A percentile compares a stretch with the other conserved stretches of the same genome.
Conservation (phyloP, 2,888 invertebrate genomes). For the Heliconius charithonia region DNA sequence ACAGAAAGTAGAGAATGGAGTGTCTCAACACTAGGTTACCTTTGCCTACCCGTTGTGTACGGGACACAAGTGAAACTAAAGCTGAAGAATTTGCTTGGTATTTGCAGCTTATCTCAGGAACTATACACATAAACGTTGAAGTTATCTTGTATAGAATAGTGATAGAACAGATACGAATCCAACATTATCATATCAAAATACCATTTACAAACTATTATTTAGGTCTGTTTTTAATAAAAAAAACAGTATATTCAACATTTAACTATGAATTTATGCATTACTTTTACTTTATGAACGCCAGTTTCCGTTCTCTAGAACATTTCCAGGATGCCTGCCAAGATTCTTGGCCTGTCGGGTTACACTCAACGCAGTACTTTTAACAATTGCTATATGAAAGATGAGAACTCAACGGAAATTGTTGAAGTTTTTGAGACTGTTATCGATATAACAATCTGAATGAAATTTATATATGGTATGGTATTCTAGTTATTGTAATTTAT, state of each 20-base stretch:
- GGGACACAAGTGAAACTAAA: too few species aligned
- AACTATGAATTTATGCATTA: conserved; percentile 16
- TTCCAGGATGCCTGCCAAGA: conserved; percentile 47
- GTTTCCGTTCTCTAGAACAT: conserved; percentile 43
- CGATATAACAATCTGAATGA: conserved; percentile 17
- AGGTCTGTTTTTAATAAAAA: not conserved
- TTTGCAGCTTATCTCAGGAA: too few species aligned
- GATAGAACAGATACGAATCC: too few species aligned
- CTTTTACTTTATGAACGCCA: conserved; percentile 33
- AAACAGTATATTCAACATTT: not conserved
- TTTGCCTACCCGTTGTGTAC: too few species aligned
- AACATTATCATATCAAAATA: too few species aligned
- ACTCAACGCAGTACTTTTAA: conserved; percentile 25
- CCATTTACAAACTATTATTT: not conserved
- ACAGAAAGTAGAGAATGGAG: too few species aligned
- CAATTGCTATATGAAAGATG: conserved; percentile 26
- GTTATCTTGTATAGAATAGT: too few species aligned
- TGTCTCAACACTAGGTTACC: too few species aligned
- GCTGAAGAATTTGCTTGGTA: too few species aligned
- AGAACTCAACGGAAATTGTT: conserved; percentile 24
- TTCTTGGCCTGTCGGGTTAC: conserved; percentile 28
- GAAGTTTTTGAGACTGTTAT: conserved; percentile 22
- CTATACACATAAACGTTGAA: too few species aligned
- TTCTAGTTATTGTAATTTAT: not conserved
- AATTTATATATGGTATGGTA: conserved; percentile 13